These are phyloP conservation scores for Carassius auratus DNA, from an alignment of 2,113 vertebrate species.

Conservation along the genomic window DNA sequence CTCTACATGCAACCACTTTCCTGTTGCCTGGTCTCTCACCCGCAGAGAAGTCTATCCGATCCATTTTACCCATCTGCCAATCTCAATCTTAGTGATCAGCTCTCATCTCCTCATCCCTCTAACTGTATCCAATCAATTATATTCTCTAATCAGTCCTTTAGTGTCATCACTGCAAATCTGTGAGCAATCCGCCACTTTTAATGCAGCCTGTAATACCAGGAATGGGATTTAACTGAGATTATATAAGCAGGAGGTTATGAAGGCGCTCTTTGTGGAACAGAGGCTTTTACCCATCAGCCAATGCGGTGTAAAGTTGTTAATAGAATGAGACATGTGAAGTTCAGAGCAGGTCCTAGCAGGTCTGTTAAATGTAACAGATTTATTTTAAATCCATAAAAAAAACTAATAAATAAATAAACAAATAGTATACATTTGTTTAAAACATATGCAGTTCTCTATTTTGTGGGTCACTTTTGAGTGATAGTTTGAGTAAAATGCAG, in stretches of 20 bases:
- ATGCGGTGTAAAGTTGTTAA: not conserved
- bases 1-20: conserved; percentile 62
- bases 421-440: too few species aligned
- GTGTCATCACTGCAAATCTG: conserved; percentile 65
- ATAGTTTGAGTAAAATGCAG: too few species aligned
- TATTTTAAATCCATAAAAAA: too few species aligned
- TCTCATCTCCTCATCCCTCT: conserved; percentile 70
- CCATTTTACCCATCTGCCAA: conserved; percentile 80
- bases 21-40: conserved; percentile 70
- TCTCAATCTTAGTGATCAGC: conserved; percentile 76
- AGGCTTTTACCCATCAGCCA: conserved; percentile 4
- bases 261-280: conserved; percentile 30
- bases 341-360: not conserved
- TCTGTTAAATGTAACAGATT: not conserved
- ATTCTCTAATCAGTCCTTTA: conserved; percentile 74
- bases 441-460: not conserved
- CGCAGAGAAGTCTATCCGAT: conserved; percentile 76
- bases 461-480: not conserved
- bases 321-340: not conserved
- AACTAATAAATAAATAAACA: too few species aligned
- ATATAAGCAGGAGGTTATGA: conserved; percentile 35
- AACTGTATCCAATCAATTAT: conserved; percentile 77
- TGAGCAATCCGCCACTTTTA: conserved; percentile 50
- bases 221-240: conserved; percentile 52
- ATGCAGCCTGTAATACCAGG: conserved; percentile 44